Percentiles rank a stretch among this genome's conserved stretches.
Evolutionary conservation across 2,888 invertebrate genomes (phyloP).

Genomic region (Brachyopa scutellaris): DNA sequence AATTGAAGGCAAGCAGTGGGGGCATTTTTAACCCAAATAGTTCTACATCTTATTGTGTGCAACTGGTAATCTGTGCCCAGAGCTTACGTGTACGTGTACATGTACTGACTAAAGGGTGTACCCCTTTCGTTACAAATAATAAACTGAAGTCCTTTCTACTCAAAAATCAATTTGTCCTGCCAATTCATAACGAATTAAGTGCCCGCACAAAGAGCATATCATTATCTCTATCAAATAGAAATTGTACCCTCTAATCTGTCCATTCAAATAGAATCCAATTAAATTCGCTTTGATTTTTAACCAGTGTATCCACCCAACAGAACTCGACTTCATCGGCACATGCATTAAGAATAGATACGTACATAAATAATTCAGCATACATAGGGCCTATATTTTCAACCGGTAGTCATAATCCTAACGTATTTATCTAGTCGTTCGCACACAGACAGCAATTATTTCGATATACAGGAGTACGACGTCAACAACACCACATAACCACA

Average conservation of each 20-base stretch:
- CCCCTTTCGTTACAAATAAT: too few species aligned
- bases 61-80: too few species aligned
- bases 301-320: not conserved
- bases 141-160: too few species aligned
- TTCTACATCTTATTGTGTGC: too few species aligned
- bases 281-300: slow-evolving; percentile 16
- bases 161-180: too few species aligned
- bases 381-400: slow-evolving; percentile 18
- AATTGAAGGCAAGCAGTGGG: too few species aligned
- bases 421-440: slow-evolving; percentile 41
- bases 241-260: not conserved
- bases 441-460: slow-evolving; percentile 45
- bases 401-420: slow-evolving; percentile 32
- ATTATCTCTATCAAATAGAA: not conserved
- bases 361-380: slow-evolving; percentile 54
- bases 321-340: slow-evolving; percentile 11
- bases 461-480: slow-evolving; percentile 58
- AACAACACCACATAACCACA: slow-evolving; percentile 64
- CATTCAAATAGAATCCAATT: slow-evolving; percentile 19
- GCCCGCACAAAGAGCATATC: not conserved
- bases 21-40: too few species aligned
- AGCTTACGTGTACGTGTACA: too few species aligned
- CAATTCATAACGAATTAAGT: not conserved
- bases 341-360: slow-evolving; percentile 47
- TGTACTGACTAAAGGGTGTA: too few species aligned